Conservation (phyloP, 1,140 invertebrate species). For the Thaumatotibia leucotreta region DNA sequence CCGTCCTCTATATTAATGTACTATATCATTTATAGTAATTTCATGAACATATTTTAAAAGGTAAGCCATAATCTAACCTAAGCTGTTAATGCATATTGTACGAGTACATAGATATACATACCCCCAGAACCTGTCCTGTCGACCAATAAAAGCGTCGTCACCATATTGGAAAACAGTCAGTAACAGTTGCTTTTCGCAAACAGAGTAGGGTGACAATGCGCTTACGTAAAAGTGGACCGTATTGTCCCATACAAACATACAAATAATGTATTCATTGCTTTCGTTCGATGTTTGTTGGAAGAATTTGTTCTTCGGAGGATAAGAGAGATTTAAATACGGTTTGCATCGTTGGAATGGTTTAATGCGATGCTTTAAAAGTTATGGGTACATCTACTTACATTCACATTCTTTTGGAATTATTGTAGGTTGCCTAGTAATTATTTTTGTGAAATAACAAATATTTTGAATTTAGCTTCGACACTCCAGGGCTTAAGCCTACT, state of each 20-base stretch:
- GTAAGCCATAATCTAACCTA: background rate
- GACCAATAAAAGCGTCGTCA: background rate
- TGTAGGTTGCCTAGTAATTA: too few relatives aligned
- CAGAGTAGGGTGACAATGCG: slow-evolving; percentile 27
- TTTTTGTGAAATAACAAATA: too few relatives aligned
- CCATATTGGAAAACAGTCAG: background rate
- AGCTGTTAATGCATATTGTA: too few relatives aligned
- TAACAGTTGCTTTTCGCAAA: slow-evolving; percentile 31
- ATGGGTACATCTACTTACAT: too few relatives aligned
- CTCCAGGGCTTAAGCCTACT: too few relatives aligned
- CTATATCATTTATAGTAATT: too few relatives aligned
- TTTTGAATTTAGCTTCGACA: too few relatives aligned
- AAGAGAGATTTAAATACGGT: background rate
- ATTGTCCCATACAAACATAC: slow-evolving; percentile 46
- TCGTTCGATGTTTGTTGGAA: slow-evolving; percentile 22
- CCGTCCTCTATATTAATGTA: too few relatives aligned
- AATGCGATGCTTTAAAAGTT: too few relatives aligned
- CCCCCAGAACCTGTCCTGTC: background rate
- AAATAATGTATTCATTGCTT: slow-evolving; percentile 43
- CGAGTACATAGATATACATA: background rate
- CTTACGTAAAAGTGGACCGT: slow-evolving; percentile 28
- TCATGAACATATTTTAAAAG: background rate
- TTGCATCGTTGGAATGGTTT: background rate
- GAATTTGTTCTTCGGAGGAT: background rate
- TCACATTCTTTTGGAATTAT: too few relatives aligned